Evolutionary conservation across 1,140 invertebrate species (phyloP).

Genomic region (Odontomachus brunneus): DNA sequence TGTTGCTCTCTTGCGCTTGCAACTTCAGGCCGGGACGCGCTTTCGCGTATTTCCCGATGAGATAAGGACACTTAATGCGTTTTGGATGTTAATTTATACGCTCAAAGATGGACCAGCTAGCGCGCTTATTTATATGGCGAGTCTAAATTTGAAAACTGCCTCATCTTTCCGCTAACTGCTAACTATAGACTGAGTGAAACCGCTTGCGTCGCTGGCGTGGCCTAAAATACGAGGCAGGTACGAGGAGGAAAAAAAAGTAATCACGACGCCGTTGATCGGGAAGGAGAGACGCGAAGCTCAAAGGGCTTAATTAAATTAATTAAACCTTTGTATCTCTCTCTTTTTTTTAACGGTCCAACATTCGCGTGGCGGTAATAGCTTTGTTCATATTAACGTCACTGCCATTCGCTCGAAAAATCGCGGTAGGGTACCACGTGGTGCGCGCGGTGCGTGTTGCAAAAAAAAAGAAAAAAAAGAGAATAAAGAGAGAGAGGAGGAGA

Average conservation of each 20-base stretch:
- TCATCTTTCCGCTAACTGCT: background rate
- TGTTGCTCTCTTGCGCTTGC: too few species aligned
- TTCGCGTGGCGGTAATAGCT: constrained; percentile 48
- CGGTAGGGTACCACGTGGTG: background rate
- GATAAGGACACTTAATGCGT: too few species aligned
- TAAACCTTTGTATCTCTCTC: constrained; percentile 37
- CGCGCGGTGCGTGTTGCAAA: background rate
- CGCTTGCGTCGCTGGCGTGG: background rate
- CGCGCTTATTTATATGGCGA: background rate
- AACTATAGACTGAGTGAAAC: background rate
- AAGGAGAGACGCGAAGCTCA: constrained; percentile 15
- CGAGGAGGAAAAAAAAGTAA: constrained; percentile 8
- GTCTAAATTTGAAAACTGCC: background rate
- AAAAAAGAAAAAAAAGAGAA: constrained; percentile 6
- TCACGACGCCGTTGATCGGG: constrained; percentile 5
- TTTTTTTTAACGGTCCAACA: constrained; percentile 44
- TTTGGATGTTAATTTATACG: too few species aligned
- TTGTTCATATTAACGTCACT: constrained; percentile 55
- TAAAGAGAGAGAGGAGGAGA: too few species aligned
- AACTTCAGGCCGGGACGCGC: too few species aligned
- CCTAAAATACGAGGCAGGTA: constrained; percentile 14
- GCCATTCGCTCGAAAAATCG: constrained; percentile 50
- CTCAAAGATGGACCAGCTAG: background rate
- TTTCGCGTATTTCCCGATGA: too few species aligned
- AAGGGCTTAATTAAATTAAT: constrained; percentile 53